phyloP scores from a whole-genome alignment of 2,888 invertebrate species.

The Lasiommata megera region DNA sequence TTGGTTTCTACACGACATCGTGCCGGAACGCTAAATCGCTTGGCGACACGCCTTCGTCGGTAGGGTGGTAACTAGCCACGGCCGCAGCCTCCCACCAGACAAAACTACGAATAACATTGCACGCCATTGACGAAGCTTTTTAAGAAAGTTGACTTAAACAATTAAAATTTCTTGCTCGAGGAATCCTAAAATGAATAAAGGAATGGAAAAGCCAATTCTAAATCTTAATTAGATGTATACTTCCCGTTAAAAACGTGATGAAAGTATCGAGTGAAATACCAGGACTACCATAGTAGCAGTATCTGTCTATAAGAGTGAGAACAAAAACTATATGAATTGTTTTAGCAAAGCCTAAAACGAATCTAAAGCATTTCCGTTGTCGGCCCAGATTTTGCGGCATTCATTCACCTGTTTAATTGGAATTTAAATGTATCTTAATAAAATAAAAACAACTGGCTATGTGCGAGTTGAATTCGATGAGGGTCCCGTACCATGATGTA shows the following conservation, averaged over 20 bases:
- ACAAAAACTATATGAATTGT: constrained; percentile 14
- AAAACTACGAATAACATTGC: no score
- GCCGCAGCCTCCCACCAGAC: no score
- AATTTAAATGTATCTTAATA: not conserved
- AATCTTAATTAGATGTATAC: constrained; percentile 5
- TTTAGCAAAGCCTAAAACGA: constrained; percentile 2
- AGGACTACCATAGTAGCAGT: not conserved
- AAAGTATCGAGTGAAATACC: not conserved
- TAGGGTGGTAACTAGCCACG: no score
- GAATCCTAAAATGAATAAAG: constrained; percentile 4
- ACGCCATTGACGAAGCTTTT: no score
- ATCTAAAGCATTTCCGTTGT: constrained; percentile 6
- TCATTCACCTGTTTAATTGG: not conserved
- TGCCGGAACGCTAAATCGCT: no score
- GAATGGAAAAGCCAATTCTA: not conserved
- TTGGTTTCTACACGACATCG: no score
- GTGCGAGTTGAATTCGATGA: no score
- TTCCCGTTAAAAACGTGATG: not conserved
- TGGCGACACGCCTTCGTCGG: no score
- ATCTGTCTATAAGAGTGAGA: constrained; percentile 7
- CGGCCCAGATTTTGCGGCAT: not conserved
- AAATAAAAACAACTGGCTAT: not conserved
- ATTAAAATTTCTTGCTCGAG: no score
- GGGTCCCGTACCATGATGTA: no score
- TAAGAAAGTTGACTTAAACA: no score